A percentile compares a stretch with the other conserved stretches of the same genome.
These are phyloP conservation scores for Pseudochirops cupreus DNA, from an alignment of 2,797 vertebrate species.

Conservation along the genomic window DNA sequence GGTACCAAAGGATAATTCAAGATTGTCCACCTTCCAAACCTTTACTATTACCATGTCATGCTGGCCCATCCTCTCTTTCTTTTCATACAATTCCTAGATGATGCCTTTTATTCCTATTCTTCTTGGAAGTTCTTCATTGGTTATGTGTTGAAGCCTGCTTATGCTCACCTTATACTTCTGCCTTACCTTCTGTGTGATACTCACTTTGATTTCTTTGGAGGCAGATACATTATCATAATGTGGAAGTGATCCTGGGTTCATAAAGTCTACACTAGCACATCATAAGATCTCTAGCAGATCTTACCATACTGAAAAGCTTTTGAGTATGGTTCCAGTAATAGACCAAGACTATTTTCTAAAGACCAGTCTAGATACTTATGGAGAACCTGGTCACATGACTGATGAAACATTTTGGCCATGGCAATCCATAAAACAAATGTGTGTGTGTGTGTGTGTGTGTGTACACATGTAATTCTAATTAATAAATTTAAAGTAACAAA, in stretches of 20 bases:
- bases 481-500: not conserved
- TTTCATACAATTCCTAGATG: not conserved
- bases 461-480: not conserved
- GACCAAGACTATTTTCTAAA: not conserved
- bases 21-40: not conserved
- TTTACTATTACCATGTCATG: not conserved
- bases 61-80: not conserved
- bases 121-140: not conserved
- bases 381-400: not conserved
- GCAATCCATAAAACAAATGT: not conserved
- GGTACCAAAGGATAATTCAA: not conserved
- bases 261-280: not conserved
- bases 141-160: not conserved
- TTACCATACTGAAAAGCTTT: not conserved
- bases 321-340: not conserved
- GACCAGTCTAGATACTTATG: not conserved
- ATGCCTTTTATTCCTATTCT: not conserved
- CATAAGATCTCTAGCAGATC: not conserved
- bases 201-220: not conserved
- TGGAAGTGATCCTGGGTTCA: not conserved
- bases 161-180: not conserved
- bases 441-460: not conserved
- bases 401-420: not conserved
- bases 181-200: not conserved
- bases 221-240: not conserved